phyloP scores from a whole-genome alignment of 2,888 invertebrate genomes.

The Thymelicus sylvestris region DNA sequence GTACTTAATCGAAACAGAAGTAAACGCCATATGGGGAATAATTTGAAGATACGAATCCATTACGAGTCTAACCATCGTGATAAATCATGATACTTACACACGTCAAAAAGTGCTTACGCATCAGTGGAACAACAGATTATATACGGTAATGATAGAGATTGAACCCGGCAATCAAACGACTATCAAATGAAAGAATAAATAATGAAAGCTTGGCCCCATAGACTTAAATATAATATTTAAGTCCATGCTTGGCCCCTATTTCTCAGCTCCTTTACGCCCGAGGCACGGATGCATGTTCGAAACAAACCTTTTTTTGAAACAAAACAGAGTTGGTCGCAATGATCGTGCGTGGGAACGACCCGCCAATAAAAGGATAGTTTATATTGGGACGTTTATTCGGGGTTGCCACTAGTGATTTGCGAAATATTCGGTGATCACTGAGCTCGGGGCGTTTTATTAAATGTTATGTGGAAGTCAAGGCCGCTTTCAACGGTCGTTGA shows the following conservation, averaged over 20 bases:
- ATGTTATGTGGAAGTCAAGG: constrained; percentile 47
- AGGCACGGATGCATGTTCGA: constrained; percentile 68
- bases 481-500: constrained; percentile 49
- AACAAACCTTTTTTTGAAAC: constrained; percentile 46
- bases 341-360: constrained; percentile 73
- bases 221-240: too few species aligned
- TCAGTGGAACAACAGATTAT: constrained; percentile 66
- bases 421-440: constrained; percentile 56
- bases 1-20: constrained; percentile 50
- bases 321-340: constrained; percentile 55
- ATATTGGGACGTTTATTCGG: constrained; percentile 60
- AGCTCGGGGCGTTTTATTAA: constrained; percentile 44
- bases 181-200: constrained; percentile 56
- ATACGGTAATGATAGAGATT: constrained; percentile 71
- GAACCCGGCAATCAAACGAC: constrained; percentile 69
- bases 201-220: constrained; percentile 68
- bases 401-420: constrained; percentile 63
- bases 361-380: constrained; percentile 64
- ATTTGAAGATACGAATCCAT: constrained; percentile 53
- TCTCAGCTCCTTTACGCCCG: constrained; percentile 65
- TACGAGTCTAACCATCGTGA: constrained; percentile 55
- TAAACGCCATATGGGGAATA: constrained; percentile 54
- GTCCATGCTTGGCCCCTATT: constrained; percentile 61
- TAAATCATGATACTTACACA: constrained; percentile 74
- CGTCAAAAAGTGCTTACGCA: constrained; percentile 71